Evolutionary conservation across 35 echinoderm and acorn worm genomes (phyloP).

Genomic region (Strongylocentrotus purpuratus): DNA sequence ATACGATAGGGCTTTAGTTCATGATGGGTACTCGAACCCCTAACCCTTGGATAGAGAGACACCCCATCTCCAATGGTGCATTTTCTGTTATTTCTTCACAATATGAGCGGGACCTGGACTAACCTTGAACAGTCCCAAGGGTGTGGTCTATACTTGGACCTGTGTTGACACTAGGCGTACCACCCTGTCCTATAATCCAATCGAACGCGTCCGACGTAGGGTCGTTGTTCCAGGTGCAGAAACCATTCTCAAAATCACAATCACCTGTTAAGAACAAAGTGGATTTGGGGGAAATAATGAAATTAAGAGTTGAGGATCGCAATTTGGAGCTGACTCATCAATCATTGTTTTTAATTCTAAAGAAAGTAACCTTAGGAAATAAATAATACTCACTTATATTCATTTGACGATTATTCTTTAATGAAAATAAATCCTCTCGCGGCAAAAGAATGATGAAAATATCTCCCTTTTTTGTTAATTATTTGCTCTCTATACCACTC

Average conservation of each 20-base stretch:
- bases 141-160: constrained; percentile 76
- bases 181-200: constrained; percentile 60
- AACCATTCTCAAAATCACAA: constrained; percentile 77
- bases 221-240: constrained; percentile 75
- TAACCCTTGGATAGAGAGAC: too few species aligned
- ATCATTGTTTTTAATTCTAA: neutral
- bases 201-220: constrained; percentile 60
- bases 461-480: too few species aligned
- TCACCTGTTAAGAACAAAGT: constrained; percentile 13
- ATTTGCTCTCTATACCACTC: too few species aligned
- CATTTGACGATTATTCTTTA: neutral
- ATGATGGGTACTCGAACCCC: too few species aligned
- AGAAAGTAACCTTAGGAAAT: neutral
- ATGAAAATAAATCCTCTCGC: too few species aligned
- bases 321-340: neutral
- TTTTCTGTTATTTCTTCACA: too few species aligned
- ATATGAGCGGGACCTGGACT: neutral
- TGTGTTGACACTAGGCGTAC: constrained; percentile 57
- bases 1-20: too few species aligned
- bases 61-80: too few species aligned
- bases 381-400: neutral
- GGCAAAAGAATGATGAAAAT: too few species aligned
- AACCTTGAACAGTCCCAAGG: constrained; percentile 74
- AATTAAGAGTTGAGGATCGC: neutral
- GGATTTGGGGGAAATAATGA: neutral